These are phyloP conservation scores for Rhogogaster chlorosoma DNA, from an alignment of 2,888 invertebrate species.

Conservation along the genomic window DNA sequence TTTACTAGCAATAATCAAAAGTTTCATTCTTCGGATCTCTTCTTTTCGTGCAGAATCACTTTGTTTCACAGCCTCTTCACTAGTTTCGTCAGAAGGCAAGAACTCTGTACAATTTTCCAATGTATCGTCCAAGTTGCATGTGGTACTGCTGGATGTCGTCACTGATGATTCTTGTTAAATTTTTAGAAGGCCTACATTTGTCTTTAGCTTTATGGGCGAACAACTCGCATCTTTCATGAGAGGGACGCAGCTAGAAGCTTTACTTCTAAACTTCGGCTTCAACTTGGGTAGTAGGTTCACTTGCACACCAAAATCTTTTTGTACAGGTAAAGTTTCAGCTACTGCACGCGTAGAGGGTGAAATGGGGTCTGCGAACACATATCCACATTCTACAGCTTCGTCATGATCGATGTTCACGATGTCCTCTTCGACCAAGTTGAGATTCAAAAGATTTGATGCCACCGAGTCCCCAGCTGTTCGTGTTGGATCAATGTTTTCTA, in stretches of 20 bases:
- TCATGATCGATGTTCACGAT: neutral
- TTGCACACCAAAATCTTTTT: conserved; percentile 34
- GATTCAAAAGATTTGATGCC: conserved; percentile 16
- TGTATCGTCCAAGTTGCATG: conserved; percentile 36
- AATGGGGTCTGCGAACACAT: conserved; percentile 11
- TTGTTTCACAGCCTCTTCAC: conserved; percentile 39
- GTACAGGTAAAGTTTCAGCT: conserved; percentile 19
- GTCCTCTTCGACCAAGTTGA: conserved; percentile 12
- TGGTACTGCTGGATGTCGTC: conserved; percentile 24
- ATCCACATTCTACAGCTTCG: neutral
- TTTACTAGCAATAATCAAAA: conserved; percentile 29
- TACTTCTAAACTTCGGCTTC: conserved; percentile 14
- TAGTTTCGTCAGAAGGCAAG: conserved; percentile 35
- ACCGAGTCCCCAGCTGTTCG: conserved; percentile 10
- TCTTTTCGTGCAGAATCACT: conserved; percentile 28
- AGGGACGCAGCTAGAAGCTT: conserved; percentile 33
- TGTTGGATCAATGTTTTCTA: conserved; percentile 10
- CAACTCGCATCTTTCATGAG: conserved; percentile 18
- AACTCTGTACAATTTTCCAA: conserved; percentile 27
- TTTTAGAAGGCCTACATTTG: conserved; percentile 8
- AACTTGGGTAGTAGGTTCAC: neutral
- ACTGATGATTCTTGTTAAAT: conserved; percentile 14
- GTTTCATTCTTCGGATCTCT: conserved; percentile 31
- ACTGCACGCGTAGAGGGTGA: neutral
- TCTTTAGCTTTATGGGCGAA: conserved; percentile 12